These are phyloP conservation scores for Podarcis siculus DNA, from an alignment of 2,797 vertebrate species.

Conservation along the genomic window DNA sequence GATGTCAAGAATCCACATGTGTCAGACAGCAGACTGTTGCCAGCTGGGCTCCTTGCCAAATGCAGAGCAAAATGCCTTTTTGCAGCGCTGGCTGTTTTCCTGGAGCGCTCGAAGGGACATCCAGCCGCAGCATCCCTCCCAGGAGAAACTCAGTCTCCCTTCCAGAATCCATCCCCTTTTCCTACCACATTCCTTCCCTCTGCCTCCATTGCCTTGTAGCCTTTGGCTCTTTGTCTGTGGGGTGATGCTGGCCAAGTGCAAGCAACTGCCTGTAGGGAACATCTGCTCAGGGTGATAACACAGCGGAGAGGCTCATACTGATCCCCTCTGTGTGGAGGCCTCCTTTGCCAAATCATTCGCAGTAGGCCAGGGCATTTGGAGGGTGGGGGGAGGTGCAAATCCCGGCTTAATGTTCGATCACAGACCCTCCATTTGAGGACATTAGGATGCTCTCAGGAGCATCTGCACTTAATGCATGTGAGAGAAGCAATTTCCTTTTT, in stretches of 20 bases:
- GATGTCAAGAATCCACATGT: conserved; percentile 39
- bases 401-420: conserved; percentile 2
- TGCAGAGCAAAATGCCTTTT: background rate
- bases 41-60: conserved; percentile 21
- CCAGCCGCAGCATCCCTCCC: background rate
- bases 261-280: background rate
- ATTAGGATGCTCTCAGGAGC: background rate
- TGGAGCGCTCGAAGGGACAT: background rate
- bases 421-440: conserved; percentile 4
- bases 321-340: background rate
- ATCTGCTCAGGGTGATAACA: background rate
- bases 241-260: background rate
- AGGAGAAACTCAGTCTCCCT: no score
- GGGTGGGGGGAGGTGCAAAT: conserved; percentile 17
- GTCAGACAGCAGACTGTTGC: conserved; percentile 26
- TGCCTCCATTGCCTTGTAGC: background rate
- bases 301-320: background rate
- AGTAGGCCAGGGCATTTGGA: background rate
- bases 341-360: background rate
- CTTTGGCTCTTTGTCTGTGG: background rate
- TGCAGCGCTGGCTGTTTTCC: background rate
- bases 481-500: background rate
- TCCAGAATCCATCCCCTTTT: background rate
- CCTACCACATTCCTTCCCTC: no score
- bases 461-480: background rate